phyloP scores from a whole-genome alignment of 2,797 vertebrate genomes.

The Melanotaenia trifasciata region DNA sequence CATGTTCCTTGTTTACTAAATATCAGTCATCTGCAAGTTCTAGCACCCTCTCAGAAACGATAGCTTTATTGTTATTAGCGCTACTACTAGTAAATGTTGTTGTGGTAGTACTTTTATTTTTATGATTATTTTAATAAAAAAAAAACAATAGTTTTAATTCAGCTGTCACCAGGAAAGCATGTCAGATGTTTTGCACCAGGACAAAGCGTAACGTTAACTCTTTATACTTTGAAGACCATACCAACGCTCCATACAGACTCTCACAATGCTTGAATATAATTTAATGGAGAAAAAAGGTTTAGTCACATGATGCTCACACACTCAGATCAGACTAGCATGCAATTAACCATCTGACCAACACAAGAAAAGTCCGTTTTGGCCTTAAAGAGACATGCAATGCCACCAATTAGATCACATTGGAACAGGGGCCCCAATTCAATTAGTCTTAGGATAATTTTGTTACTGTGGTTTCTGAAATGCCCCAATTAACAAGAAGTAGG shows the following conservation, averaged over 20 bases:
- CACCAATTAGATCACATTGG: constrained; percentile 56
- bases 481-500: constrained; percentile 5
- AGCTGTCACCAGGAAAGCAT: no score
- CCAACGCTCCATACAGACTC: neutral
- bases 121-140: no score
- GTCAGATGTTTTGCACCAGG: no score
- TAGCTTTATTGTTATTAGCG: no score
- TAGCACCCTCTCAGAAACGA: neutral
- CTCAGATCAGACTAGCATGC: constrained; percentile 24
- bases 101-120: no score
- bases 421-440: constrained; percentile 31
- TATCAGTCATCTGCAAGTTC: neutral
- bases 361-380: constrained; percentile 50
- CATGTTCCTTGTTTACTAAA: neutral
- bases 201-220: no score
- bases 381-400: constrained; percentile 49
- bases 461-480: neutral
- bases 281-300: neutral
- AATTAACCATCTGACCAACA: constrained; percentile 24
- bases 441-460: constrained; percentile 31
- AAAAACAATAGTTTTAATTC: no score
- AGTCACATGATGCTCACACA: constrained; percentile 9
- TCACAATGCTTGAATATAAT: neutral
- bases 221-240: no score
- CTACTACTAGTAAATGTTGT: no score